A percentile compares a stretch with the other conserved stretches of the same genome.
Evolutionary conservation across 2,113 vertebrate species (phyloP).

Genomic region (Grallaria varia): DNA sequence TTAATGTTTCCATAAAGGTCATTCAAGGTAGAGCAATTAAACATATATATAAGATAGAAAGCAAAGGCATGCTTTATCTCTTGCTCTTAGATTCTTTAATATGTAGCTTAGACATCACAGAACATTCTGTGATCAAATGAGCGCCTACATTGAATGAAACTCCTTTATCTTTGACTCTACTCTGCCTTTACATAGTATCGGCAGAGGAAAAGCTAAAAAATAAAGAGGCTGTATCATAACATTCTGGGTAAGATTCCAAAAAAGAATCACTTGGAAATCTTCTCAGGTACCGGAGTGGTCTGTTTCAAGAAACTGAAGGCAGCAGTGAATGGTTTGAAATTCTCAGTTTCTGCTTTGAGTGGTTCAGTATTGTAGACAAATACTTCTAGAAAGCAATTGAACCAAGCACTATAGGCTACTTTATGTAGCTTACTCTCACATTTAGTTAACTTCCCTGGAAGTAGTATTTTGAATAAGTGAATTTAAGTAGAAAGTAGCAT

Average conservation of each 20-base stretch:
- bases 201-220: neutral
- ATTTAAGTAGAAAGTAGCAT: neutral
- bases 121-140: neutral
- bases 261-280: neutral
- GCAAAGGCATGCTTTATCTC: neutral
- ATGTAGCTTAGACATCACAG: neutral
- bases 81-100: neutral
- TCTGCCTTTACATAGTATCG: neutral
- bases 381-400: neutral
- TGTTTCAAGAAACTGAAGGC: neutral
- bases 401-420: neutral
- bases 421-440: neutral
- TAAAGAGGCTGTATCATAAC: neutral
- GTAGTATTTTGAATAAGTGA: neutral
- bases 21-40: neutral
- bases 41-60: neutral
- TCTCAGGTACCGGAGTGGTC: neutral
- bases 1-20: neutral
- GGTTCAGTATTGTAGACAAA: neutral
- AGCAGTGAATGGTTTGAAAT: neutral
- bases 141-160: neutral
- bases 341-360: neutral
- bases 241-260: neutral
- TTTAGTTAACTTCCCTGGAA: neutral
- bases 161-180: neutral